These are phyloP conservation scores for Cydia strobilella DNA, from an alignment of 1,140 invertebrate genomes.

Conservation along the genomic window DNA sequence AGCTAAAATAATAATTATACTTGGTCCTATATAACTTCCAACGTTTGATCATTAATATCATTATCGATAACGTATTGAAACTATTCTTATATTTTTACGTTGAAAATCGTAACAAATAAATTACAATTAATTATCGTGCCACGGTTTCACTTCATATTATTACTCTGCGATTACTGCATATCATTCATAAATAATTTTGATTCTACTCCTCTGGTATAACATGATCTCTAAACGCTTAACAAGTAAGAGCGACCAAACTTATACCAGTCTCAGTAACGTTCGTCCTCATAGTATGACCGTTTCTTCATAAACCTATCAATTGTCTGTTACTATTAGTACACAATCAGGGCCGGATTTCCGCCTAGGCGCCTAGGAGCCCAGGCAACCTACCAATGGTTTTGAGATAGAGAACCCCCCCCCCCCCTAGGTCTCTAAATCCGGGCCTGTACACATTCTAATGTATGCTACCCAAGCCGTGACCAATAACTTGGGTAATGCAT, in stretches of 20 bases:
- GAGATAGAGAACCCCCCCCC: no score
- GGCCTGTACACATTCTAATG: background rate
- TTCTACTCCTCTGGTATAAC: background rate
- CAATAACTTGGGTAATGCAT: conserved; percentile 48
- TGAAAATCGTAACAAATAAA: background rate
- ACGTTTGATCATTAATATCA: no score
- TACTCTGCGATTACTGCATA: background rate
- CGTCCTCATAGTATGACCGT: no score
- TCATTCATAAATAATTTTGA: background rate
- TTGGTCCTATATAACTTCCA: no score
- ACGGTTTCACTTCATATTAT: background rate
- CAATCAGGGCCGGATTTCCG: no score
- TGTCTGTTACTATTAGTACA: no score
- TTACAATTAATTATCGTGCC: background rate
- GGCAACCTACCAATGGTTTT: no score
- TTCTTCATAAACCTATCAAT: no score
- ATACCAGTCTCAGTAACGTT: background rate
- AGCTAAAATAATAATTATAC: no score
- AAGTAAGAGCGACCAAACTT: background rate
- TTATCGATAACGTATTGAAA: no score
- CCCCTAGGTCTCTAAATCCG: no score
- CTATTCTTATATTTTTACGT: background rate
- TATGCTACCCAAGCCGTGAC: conserved; percentile 44
- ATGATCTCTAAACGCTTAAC: background rate
- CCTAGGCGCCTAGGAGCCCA: no score